Percentiles rank a stretch among this genome's conserved stretches.
Conservation (phyloP, 2,113 vertebrate species). For the Takifugu bimaculatus region DNA sequence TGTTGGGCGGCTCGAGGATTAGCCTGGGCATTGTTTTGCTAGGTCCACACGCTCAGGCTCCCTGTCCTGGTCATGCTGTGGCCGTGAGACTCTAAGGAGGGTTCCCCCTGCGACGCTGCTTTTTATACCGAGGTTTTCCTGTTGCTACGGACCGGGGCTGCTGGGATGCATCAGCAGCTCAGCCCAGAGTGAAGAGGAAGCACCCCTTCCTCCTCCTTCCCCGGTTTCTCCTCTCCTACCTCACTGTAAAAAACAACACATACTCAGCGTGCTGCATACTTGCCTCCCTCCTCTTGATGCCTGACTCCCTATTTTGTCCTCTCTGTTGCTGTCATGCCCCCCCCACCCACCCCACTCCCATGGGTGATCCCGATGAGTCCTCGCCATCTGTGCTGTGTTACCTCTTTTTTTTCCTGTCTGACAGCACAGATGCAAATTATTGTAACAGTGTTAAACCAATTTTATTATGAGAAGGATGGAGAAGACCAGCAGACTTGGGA, state of each 20-base stretch:
- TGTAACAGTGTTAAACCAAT: slow-evolving; percentile 58
- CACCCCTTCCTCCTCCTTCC: slow-evolving; percentile 57
- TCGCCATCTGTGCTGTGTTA: slow-evolving; percentile 26
- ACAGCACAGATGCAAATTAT: slow-evolving; percentile 61
- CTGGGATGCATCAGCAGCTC: slow-evolving; percentile 61
- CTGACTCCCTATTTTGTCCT: slow-evolving; percentile 41
- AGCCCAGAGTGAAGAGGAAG: slow-evolving; percentile 64
- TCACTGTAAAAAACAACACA: slow-evolving; percentile 48
- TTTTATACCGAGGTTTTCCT: slow-evolving; percentile 62
- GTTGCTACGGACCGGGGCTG: slow-evolving; percentile 43
- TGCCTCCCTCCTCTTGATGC: slow-evolving; percentile 33
- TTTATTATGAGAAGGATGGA: neutral
- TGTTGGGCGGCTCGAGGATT: slow-evolving; percentile 62
- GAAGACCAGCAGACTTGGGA: too few species aligned
- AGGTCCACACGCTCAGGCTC: slow-evolving; percentile 50
- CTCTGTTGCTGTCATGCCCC: neutral
- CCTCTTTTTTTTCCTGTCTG: slow-evolving; percentile 38
- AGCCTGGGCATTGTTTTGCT: slow-evolving; percentile 80
- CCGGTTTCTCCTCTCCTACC: slow-evolving; percentile 44
- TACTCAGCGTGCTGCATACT: slow-evolving; percentile 30
- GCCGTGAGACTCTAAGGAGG: slow-evolving; percentile 60
- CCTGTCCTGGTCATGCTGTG: slow-evolving; percentile 66
- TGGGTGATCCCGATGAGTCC: slow-evolving; percentile 11
- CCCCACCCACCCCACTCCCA: slow-evolving; percentile 23
- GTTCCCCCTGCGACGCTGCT: slow-evolving; percentile 37